Percentiles rank a stretch among this genome's conserved stretches.
These are phyloP conservation scores for Scalopus aquaticus DNA, from an alignment of 2,113 vertebrate genomes.

Conservation along the genomic window DNA sequence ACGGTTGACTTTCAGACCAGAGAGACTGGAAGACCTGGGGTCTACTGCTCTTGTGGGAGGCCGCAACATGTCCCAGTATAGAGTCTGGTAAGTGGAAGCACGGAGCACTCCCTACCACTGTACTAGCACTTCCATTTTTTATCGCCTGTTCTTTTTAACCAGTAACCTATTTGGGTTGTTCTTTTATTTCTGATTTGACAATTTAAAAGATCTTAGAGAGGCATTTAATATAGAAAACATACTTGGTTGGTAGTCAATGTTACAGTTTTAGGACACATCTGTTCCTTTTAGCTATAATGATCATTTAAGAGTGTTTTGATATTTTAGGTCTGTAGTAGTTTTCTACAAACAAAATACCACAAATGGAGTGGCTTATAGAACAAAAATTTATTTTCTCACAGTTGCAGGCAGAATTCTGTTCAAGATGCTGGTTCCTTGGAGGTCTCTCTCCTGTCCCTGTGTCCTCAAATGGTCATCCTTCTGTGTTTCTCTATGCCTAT, in stretches of 20 bases:
- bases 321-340: not conserved
- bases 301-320: not conserved
- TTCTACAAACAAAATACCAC: fast-evolving
- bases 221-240: not conserved
- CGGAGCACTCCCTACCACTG: fast-evolving
- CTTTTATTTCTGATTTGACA: fast-evolving
- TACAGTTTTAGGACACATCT: not conserved
- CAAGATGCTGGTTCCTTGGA: fast-evolving
- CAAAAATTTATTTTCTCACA: not conserved
- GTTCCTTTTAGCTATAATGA: not conserved
- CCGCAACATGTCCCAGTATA: fast-evolving
- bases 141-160: not conserved
- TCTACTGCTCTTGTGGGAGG: not conserved
- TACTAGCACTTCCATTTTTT: too few relatives aligned
- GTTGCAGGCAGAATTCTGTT: fast-evolving
- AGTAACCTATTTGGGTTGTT: fast-evolving
- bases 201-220: not conserved
- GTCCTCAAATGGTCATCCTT: fast-evolving
- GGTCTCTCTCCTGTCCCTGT: fast-evolving
- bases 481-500: not conserved
- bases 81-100: fast-evolving
- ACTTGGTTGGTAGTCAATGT: not conserved
- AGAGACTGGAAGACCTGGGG: not conserved
- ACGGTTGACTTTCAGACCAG: not conserved
- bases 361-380: fast-evolving